Percentiles rank a stretch among this genome's conserved stretches.
Conservation (phyloP, 1,140 invertebrate species). For the Prorops nasuta region DNA sequence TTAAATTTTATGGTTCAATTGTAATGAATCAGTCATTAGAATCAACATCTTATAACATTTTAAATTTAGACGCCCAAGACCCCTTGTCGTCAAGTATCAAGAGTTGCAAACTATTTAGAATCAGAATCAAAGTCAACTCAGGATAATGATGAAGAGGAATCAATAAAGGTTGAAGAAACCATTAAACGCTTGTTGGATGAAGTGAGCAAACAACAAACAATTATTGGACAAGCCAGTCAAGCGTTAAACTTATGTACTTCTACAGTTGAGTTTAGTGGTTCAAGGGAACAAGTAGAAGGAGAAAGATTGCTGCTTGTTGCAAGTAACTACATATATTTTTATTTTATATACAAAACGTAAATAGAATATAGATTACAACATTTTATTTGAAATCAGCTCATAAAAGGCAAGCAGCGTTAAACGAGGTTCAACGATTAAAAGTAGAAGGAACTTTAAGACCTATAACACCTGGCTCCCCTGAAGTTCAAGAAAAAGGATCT, state of each 20-base stretch:
- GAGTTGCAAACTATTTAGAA: slow-evolving; percentile 32
- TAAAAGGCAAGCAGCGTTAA: slow-evolving; percentile 71
- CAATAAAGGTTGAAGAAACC: slow-evolving; percentile 56
- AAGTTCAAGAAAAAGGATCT: slow-evolving; percentile 63
- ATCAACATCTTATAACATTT: background rate
- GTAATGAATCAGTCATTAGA: background rate
- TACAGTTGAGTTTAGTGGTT: slow-evolving; percentile 79
- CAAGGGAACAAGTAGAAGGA: slow-evolving; percentile 84
- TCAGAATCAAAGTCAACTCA: slow-evolving; percentile 5
- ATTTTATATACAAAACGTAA: background rate
- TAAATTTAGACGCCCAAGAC: slow-evolving; percentile 31
- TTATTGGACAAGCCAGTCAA: slow-evolving; percentile 86
- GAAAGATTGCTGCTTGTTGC: slow-evolving; percentile 81
- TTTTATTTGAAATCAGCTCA: slow-evolving; percentile 61
- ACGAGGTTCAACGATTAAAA: slow-evolving; percentile 80
- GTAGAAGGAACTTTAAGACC: slow-evolving; percentile 60
- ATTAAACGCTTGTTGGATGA: slow-evolving; percentile 66
- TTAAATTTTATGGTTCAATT: background rate
- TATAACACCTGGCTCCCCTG: slow-evolving; percentile 46
- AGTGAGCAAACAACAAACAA: slow-evolving; percentile 71
- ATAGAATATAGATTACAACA: background rate
- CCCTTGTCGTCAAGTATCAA: slow-evolving; percentile 37
- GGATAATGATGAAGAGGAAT: slow-evolving; percentile 27
- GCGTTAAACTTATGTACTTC: slow-evolving; percentile 81
- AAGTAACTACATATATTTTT: slow-evolving; percentile 61